Conservation (phyloP, 1,140 invertebrate genomes). For the Drosophila baimaii region DNA sequence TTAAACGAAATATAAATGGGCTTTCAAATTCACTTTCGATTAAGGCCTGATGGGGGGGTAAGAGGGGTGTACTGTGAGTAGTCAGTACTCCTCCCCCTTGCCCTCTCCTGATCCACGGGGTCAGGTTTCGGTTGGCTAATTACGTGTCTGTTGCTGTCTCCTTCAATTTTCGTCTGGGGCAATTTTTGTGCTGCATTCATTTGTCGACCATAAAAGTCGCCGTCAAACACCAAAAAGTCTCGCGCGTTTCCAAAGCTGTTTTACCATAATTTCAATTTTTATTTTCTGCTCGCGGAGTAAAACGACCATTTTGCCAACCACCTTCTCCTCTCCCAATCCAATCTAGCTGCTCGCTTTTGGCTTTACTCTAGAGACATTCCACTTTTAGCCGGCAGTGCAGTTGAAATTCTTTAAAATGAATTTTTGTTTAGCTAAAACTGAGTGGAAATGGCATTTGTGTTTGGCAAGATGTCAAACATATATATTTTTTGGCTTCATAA, state of each 20-base stretch:
- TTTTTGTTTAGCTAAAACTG: neutral
- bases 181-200: constrained; percentile 76
- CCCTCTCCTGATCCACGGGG: neutral
- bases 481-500: neutral
- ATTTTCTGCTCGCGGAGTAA: constrained; percentile 38
- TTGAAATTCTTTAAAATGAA: constrained; percentile 25
- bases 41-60: constrained; percentile 39
- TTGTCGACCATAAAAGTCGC: constrained; percentile 80
- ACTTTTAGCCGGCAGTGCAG: constrained; percentile 7
- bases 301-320: constrained; percentile 28
- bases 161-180: constrained; percentile 76
- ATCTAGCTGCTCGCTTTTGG: constrained; percentile 6
- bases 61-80: constrained; percentile 15
- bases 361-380: constrained; percentile 30
- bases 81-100: neutral
- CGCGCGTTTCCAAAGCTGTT: constrained; percentile 59
- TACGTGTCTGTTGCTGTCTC: constrained; percentile 77
- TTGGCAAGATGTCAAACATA: neutral
- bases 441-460: constrained; percentile 1
- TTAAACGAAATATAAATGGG: constrained; percentile 65
- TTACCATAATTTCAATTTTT: constrained; percentile 75
- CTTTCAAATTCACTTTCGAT: constrained; percentile 69
- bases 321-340: constrained; percentile 21
- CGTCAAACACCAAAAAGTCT: constrained; percentile 69
- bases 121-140: constrained; percentile 65